These are phyloP conservation scores for Siniperca chuatsi DNA, from an alignment of 2,113 vertebrate genomes.

Conservation along the genomic window DNA sequence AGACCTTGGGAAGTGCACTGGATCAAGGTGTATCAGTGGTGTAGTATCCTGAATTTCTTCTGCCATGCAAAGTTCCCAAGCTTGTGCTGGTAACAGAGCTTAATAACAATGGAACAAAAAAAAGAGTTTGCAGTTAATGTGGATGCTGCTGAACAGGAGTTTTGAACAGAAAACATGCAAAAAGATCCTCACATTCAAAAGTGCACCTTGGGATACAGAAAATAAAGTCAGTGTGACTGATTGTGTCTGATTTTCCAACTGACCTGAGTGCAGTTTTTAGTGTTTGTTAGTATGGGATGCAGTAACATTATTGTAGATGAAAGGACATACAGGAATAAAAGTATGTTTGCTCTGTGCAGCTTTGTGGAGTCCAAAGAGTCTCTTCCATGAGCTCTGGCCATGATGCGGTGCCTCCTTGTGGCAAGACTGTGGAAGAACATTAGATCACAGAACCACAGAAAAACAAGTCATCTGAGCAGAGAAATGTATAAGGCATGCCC, in stretches of 20 bases:
- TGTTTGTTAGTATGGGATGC: conserved; percentile 44
- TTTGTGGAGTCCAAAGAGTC: conserved; percentile 82
- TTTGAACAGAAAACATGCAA: conserved; percentile 35
- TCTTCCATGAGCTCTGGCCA: conserved; percentile 82
- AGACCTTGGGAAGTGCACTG: conserved; percentile 38
- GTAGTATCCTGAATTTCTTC: conserved; percentile 32
- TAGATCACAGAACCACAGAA: neutral
- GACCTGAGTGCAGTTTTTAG: conserved; percentile 18
- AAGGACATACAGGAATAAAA: conserved; percentile 72
- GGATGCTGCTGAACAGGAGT: neutral
- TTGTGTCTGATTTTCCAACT: neutral
- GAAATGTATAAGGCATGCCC: neutral
- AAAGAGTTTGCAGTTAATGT: conserved; percentile 22
- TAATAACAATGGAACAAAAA: conserved; percentile 47
- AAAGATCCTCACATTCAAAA: neutral
- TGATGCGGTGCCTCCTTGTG: conserved; percentile 76
- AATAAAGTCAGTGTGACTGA: neutral
- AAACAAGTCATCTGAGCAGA: neutral
- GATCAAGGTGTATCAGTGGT: conserved; percentile 34
- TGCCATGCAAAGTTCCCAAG: conserved; percentile 64
- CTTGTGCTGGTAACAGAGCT: conserved; percentile 21
- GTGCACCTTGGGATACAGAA: neutral
- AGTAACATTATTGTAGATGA: neutral
- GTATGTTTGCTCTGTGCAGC: conserved; percentile 71
- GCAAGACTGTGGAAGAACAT: conserved; percentile 46